These are phyloP conservation scores for Phylloscopus whistleri DNA, from an alignment of 2,113 vertebrate genomes.

Conservation along the genomic window DNA sequence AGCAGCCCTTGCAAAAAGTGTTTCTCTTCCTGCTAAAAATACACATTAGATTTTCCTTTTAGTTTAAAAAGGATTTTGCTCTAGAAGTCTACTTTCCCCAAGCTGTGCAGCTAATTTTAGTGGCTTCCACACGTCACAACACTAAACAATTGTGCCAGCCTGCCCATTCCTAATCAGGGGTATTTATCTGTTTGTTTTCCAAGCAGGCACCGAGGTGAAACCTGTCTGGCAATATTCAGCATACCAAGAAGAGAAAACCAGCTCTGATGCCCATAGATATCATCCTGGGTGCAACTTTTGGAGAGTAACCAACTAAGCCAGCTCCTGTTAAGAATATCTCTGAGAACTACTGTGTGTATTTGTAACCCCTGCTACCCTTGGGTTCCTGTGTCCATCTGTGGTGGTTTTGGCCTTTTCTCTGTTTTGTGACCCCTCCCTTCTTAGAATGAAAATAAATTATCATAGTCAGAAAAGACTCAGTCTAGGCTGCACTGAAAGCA, in stretches of 20 bases:
- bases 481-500: neutral
- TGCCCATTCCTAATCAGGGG: neutral
- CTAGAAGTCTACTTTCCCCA: neutral
- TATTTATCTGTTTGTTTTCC: neutral
- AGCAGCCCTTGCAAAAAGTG: neutral
- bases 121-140: neutral
- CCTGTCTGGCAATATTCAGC: neutral
- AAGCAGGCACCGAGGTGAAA: neutral
- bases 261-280: neutral
- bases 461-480: neutral
- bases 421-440: neutral
- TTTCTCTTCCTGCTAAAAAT: constrained; percentile 5
- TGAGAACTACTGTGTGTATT: neutral
- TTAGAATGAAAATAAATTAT: neutral
- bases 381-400: neutral
- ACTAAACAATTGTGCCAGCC: neutral
- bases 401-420: neutral
- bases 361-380: neutral
- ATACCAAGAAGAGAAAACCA: neutral
- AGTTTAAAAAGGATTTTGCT: neutral
- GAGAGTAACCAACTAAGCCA: neutral
- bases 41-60: neutral
- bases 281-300: neutral
- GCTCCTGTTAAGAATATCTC: neutral
- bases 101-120: neutral